These are phyloP conservation scores for Nasonia oneida DNA, from an alignment of 2,888 invertebrate genomes.

Conservation along the genomic window DNA sequence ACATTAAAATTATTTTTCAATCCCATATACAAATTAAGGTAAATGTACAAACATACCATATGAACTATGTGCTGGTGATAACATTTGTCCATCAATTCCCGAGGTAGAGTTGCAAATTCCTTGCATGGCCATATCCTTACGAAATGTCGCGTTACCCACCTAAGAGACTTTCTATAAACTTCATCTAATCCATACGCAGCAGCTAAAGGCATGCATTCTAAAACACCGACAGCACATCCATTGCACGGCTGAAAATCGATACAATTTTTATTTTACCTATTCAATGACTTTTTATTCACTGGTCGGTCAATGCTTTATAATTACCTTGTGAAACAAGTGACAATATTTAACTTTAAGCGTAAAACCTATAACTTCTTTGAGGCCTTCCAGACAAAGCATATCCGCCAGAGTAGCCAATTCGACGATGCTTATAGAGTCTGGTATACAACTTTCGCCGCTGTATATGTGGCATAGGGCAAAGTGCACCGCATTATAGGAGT, in stretches of 20 bases:
- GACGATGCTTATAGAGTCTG: conserved; percentile 91
- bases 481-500: conserved; percentile 91
- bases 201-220: conserved; percentile 92
- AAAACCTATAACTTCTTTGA: conserved; percentile 94
- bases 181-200: conserved; percentile 93
- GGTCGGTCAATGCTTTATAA: conserved; percentile 38
- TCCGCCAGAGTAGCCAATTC: conserved; percentile 94
- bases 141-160: conserved; percentile 94
- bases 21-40: background rate
- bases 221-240: conserved; percentile 91
- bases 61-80: conserved; percentile 90
- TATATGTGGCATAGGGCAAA: conserved; percentile 97
- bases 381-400: conserved; percentile 93
- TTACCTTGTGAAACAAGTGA: conserved; percentile 95
- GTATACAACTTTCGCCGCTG: conserved; percentile 94
- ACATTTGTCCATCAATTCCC: conserved; percentile 91
- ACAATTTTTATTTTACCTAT: background rate
- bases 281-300: background rate
- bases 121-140: conserved; percentile 94
- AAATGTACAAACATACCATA: conserved; percentile 80
- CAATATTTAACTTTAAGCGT: conserved; percentile 93
- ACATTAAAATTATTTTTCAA: background rate
- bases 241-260: conserved; percentile 87
- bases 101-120: conserved; percentile 91
- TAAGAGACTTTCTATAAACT: conserved; percentile 90